Conservation (phyloP, 2,113 vertebrate species). For the Lagenorhynchus albirostris region DNA sequence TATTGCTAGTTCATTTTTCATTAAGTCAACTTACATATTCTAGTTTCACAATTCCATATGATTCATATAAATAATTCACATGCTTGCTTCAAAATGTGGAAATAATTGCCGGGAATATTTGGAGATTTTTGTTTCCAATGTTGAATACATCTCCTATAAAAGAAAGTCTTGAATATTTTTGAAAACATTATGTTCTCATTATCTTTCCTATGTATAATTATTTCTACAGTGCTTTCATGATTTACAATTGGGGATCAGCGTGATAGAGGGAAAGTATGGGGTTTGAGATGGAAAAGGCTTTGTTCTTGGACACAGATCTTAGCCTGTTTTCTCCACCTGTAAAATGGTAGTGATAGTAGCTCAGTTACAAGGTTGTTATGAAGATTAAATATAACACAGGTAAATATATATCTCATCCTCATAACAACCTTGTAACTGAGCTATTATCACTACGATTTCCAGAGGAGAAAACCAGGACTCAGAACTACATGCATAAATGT, state of each 20-base stretch:
- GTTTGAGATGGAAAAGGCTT: not conserved
- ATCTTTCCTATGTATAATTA: not conserved
- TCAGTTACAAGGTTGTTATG: not conserved
- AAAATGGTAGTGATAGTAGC: not conserved
- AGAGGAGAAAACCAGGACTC: not conserved
- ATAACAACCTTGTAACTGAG: not conserved
- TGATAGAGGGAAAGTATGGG: not conserved
- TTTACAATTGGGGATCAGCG: not conserved
- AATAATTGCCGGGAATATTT: slow-evolving; percentile 49
- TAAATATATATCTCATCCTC: not conserved
- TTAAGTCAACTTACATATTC: not conserved
- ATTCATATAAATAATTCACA: slow-evolving; percentile 51
- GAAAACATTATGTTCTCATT: not conserved
- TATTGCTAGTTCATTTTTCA: slow-evolving; percentile 27
- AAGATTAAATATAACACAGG: not conserved
- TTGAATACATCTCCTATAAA: not conserved
- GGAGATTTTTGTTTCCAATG: not conserved
- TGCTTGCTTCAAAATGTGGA: slow-evolving; percentile 28
- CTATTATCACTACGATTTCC: not conserved
- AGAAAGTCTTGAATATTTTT: not conserved
- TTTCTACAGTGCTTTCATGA: not conserved
- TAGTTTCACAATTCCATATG: not conserved
- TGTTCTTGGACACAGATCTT: not conserved
- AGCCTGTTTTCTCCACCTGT: not conserved
- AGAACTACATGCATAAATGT: not conserved